These are phyloP conservation scores for Actinemys pallida DNA, from an alignment of 2,113 vertebrate species.

Conservation along the genomic window DNA sequence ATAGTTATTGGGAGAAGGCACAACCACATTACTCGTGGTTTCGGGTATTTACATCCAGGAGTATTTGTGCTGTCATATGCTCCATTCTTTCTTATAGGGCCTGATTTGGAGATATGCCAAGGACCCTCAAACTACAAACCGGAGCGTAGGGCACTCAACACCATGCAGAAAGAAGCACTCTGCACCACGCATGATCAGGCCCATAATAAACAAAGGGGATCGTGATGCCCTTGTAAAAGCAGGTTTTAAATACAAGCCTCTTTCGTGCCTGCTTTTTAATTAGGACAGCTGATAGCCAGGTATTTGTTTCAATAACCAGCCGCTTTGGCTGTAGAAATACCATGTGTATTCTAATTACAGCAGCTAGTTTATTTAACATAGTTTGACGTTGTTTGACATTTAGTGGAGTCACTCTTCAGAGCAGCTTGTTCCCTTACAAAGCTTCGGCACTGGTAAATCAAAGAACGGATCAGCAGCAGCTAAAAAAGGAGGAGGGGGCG, in stretches of 20 bases:
- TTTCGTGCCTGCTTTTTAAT: conserved; percentile 54
- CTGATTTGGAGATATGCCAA: fast-evolving
- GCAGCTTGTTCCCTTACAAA: conserved; percentile 53
- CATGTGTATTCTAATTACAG: conserved; percentile 52
- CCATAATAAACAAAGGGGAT: conserved; percentile 2
- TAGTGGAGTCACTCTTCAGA: conserved; percentile 29
- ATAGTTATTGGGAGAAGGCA: neutral
- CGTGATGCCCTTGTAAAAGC: conserved; percentile 30
- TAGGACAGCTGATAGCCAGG: conserved; percentile 36
- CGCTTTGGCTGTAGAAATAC: conserved; percentile 41
- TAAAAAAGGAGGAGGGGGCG: conserved; percentile 45
- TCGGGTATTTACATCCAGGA: neutral
- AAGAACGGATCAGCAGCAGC: conserved; percentile 54
- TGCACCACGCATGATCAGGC: neutral
- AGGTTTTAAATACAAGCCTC: conserved; percentile 61
- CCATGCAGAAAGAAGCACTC: neutral
- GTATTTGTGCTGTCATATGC: fast-evolving
- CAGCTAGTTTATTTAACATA: conserved; percentile 58
- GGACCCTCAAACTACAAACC: neutral
- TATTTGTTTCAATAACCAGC: conserved; percentile 19
- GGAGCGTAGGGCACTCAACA: neutral
- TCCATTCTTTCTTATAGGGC: neutral
- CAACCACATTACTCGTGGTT: fast-evolving
- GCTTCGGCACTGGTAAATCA: neutral
- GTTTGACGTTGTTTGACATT: conserved; percentile 65